Conservation (phyloP, 1,140 invertebrate genomes). For the Microplitis demolitor region DNA sequence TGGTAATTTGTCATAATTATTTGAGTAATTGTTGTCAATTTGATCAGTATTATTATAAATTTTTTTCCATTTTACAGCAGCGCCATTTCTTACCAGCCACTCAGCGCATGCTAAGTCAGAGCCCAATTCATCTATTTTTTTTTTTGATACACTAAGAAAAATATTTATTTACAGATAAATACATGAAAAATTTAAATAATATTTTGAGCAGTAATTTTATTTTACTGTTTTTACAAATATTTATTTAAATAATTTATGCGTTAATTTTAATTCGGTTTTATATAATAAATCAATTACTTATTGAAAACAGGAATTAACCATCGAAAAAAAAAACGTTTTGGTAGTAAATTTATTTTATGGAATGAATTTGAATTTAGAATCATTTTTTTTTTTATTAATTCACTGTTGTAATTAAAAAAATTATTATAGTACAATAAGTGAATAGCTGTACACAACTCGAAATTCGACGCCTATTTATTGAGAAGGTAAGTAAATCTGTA, state of each 20-base stretch:
- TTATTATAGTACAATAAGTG: too few species aligned
- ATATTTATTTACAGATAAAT: background rate
- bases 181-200: background rate
- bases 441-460: too few species aligned
- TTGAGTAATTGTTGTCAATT: conserved; percentile 55
- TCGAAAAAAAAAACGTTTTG: background rate
- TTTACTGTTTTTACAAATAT: background rate
- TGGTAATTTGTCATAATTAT: conserved; percentile 76
- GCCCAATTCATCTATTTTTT: conserved; percentile 75
- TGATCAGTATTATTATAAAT: background rate
- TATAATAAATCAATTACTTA: conserved; percentile 27
- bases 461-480: too few species aligned
- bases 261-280: background rate
- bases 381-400: too few species aligned
- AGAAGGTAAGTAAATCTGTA: too few species aligned
- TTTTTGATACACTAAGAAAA: conserved; percentile 62
- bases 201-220: background rate
- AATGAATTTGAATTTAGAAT: too few species aligned
- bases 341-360: too few species aligned
- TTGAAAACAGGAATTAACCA: background rate
- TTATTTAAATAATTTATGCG: too few species aligned
- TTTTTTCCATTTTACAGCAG: conserved; percentile 71
- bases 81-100: conserved; percentile 86
- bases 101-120: conserved; percentile 88
- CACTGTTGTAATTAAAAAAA: too few species aligned